phyloP scores from a whole-genome alignment of 2,888 invertebrate species.

The Megamerina dolium region DNA sequence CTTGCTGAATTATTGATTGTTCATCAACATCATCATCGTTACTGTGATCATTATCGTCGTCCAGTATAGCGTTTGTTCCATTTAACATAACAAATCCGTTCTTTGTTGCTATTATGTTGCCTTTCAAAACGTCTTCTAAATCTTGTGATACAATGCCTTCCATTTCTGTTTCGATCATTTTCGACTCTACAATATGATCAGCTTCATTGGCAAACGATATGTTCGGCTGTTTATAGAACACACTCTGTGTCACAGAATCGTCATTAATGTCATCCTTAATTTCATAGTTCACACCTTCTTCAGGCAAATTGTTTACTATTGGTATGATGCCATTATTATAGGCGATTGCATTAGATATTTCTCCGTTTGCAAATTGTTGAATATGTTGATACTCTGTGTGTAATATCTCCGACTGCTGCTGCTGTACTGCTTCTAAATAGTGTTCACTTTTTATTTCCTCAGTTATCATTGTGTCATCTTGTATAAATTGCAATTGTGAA shows the following conservation, averaged over 20 bases:
- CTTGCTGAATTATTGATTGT: too few relatives aligned
- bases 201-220: background rate
- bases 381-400: too few relatives aligned
- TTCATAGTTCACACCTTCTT: too few relatives aligned
- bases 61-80: background rate
- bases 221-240: too few relatives aligned
- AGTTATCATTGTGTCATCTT: background rate
- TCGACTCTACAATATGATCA: background rate
- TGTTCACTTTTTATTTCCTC: background rate
- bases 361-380: too few relatives aligned
- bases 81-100: background rate
- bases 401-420: too few relatives aligned
- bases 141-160: conserved; percentile 14
- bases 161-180: background rate
- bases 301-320: background rate
- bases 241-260: background rate
- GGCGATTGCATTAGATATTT: too few relatives aligned
- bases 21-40: conserved; percentile 5
- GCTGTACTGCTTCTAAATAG: too few relatives aligned
- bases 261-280: background rate
- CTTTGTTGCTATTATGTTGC: conserved; percentile 24
- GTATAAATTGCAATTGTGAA: background rate
- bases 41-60: conserved; percentile 1
- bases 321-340: background rate
- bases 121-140: conserved; percentile 23